Evolutionary conservation across 92 coral and sea anemone species (phyloP).

Genomic region (Hydrozoanthus gracilis): DNA sequence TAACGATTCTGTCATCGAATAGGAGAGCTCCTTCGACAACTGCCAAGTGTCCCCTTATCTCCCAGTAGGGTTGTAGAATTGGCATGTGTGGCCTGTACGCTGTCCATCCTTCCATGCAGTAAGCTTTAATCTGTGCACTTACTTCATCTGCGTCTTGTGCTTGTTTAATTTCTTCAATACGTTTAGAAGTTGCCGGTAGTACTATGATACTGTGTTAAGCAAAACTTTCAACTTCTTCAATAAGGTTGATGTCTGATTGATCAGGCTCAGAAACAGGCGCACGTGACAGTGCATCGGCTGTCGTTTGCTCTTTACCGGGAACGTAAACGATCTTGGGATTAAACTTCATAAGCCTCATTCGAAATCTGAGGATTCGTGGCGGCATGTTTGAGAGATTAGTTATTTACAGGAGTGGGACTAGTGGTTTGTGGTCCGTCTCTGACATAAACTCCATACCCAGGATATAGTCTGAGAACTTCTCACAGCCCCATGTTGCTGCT

Average conservation of each 20-base stretch:
- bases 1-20: slow-evolving; percentile 66
- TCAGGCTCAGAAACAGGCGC: slow-evolving; percentile 45
- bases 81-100: slow-evolving; percentile 29
- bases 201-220: neutral
- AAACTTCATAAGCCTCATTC: slow-evolving; percentile 51
- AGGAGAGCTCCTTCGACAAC: slow-evolving; percentile 62
- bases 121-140: slow-evolving; percentile 10
- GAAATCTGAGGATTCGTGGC: slow-evolving; percentile 17
- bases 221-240: slow-evolving; percentile 41
- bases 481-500: slow-evolving; percentile 51
- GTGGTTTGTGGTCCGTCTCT: slow-evolving; percentile 51
- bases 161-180: slow-evolving; percentile 27
- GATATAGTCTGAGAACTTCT: slow-evolving; percentile 38
- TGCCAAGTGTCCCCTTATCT: slow-evolving; percentile 57
- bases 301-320: slow-evolving; percentile 48
- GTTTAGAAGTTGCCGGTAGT: slow-evolving; percentile 28
- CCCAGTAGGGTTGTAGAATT: slow-evolving; percentile 66
- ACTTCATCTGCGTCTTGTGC: slow-evolving; percentile 43
- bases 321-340: slow-evolving; percentile 38
- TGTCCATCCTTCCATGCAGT: slow-evolving; percentile 40
- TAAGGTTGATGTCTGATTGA: neutral
- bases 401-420: slow-evolving; percentile 42
- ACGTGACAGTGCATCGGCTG: slow-evolving; percentile 49
- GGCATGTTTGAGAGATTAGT: slow-evolving; percentile 46
- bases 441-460: slow-evolving; percentile 34